These are phyloP conservation scores for Formica aserva DNA, from an alignment of 2,888 invertebrate species.

Conservation along the genomic window DNA sequence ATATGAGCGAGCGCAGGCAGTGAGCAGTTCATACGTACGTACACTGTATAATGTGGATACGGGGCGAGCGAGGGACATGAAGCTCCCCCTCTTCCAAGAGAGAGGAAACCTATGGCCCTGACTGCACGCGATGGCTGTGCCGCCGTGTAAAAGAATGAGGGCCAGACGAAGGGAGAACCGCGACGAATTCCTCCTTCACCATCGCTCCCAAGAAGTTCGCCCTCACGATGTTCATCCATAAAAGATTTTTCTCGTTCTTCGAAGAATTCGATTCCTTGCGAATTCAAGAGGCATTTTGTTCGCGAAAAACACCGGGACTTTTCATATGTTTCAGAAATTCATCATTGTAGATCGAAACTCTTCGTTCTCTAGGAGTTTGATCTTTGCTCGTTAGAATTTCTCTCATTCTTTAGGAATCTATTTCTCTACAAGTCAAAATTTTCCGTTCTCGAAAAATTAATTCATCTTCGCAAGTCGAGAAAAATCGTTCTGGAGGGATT, in stretches of 20 bases:
- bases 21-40: conserved; percentile 84
- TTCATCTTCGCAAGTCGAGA: background rate
- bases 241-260: background rate
- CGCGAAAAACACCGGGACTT: background rate
- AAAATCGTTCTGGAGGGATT: background rate
- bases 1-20: conserved; percentile 84
- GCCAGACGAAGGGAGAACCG: conserved; percentile 66
- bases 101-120: conserved; percentile 69
- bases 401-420: background rate
- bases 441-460: background rate
- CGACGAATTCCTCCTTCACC: conserved; percentile 23
- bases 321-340: background rate
- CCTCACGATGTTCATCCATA: background rate
- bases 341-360: background rate
- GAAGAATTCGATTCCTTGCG: background rate
- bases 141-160: conserved; percentile 71
- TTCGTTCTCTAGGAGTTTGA: background rate
- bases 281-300: background rate
- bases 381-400: background rate
- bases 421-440: background rate
- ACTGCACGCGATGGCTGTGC: conserved; percentile 73
- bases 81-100: conserved; percentile 28
- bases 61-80: conserved; percentile 75
- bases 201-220: background rate
- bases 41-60: conserved; percentile 81